These are phyloP conservation scores for Thripadectes ignobilis DNA, from an alignment of 2,797 vertebrate genomes.

Conservation along the genomic window DNA sequence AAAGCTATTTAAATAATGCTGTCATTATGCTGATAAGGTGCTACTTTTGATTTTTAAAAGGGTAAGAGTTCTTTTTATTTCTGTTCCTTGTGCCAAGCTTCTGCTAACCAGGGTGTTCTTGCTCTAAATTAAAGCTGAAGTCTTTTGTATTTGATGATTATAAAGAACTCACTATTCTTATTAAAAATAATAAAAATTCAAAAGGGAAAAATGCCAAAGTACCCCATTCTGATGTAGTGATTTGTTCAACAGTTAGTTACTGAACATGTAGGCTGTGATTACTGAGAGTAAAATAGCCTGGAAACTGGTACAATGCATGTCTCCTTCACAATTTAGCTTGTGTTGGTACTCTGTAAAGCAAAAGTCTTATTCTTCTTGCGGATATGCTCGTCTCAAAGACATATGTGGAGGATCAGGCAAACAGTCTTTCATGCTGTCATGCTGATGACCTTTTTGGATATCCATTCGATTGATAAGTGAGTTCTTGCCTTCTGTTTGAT, in stretches of 20 bases:
- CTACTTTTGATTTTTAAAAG: constrained; percentile 32
- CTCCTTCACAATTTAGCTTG: neutral
- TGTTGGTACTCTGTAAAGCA: neutral
- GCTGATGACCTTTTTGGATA: constrained; percentile 23
- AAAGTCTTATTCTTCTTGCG: neutral
- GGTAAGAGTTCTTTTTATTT: neutral
- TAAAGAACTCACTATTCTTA: neutral
- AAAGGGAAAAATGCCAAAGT: neutral
- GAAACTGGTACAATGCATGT: neutral
- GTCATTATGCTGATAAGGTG: constrained; percentile 43
- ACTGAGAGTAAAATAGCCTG: neutral
- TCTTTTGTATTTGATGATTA: constrained; percentile 25
- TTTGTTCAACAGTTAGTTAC: constrained; percentile 6
- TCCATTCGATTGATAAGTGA: neutral
- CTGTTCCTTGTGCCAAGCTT: neutral
- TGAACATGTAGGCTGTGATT: neutral
- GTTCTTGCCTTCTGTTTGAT: constrained; percentile 18
- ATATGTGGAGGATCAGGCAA: constrained; percentile 16
- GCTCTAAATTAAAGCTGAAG: constrained; percentile 19
- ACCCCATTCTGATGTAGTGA: neutral
- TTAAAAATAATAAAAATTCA: constrained; percentile 23
- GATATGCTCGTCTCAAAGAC: constrained; percentile 3
- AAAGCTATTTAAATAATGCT: constrained; percentile 35
- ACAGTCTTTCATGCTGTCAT: constrained; percentile 1
- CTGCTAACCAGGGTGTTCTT: neutral